A percentile compares a stretch with the other conserved stretches of the same genome.
These are phyloP conservation scores for Aphodius sticticus DNA, from an alignment of 2,888 invertebrate genomes.

Conservation along the genomic window DNA sequence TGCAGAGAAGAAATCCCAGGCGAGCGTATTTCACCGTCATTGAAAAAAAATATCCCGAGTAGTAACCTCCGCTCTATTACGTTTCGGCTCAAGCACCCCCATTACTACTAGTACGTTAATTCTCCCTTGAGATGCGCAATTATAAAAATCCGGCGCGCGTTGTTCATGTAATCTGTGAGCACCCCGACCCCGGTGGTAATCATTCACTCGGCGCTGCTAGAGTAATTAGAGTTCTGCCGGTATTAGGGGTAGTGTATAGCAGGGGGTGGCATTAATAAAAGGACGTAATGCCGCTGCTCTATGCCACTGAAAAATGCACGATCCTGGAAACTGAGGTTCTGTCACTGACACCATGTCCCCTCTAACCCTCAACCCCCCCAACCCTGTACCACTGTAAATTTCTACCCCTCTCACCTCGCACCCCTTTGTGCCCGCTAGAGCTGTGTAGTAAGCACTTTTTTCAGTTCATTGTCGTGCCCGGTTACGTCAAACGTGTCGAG, in stretches of 20 bases:
- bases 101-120: not conserved
- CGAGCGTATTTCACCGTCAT: not conserved
- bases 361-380: too few relatives aligned
- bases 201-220: not conserved
- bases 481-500: not conserved
- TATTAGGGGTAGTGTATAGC: not conserved
- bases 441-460: not conserved
- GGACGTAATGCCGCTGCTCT: not conserved
- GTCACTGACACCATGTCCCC: not conserved
- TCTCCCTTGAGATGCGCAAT: not conserved
- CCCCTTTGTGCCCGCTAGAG: not conserved
- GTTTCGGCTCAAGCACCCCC: not conserved
- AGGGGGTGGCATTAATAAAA: not conserved
- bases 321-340: not conserved
- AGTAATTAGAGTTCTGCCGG: not conserved
- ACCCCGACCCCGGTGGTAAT: not conserved
- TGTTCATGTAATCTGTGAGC: not conserved
- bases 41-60: not conserved
- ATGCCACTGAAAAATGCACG: not conserved
- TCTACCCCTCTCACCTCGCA: not conserved
- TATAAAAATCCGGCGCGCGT: not conserved
- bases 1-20: not conserved
- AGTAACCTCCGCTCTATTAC: not conserved
- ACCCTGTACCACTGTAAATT: too few relatives aligned
- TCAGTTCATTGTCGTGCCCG: not conserved